Evolutionary conservation across 2,888 invertebrate species (phyloP).

Genomic region (Apamea monoglypha): DNA sequence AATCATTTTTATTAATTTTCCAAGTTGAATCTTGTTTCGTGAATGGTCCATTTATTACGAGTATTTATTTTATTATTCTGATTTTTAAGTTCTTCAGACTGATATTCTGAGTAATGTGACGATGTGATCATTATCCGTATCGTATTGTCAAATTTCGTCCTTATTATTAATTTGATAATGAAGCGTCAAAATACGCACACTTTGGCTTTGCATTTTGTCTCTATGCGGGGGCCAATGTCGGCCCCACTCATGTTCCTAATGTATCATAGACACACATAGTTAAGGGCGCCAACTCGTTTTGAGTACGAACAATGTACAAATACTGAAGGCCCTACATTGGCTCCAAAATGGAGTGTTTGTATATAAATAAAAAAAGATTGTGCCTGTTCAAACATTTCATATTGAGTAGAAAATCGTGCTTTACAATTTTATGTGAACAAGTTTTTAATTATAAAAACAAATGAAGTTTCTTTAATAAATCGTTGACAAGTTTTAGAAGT

Average conservation of each 20-base stretch:
- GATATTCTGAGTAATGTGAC: constrained; percentile 64
- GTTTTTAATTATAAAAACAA: constrained; percentile 47
- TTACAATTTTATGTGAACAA: constrained; percentile 61
- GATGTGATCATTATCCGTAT: constrained; percentile 53
- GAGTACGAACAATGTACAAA: constrained; percentile 63
- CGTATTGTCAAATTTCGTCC: constrained; percentile 64
- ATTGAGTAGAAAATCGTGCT: constrained; percentile 64
- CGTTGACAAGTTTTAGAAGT: constrained; percentile 57
- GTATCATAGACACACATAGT: constrained; percentile 55
- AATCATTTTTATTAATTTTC: constrained; percentile 78
- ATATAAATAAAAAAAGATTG: constrained; percentile 55
- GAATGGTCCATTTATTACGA: constrained; percentile 76
- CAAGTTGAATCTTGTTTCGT: constrained; percentile 73
- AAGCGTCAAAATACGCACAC: constrained; percentile 63
- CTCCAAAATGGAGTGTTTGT: constrained; percentile 58
- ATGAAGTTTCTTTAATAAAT: constrained; percentile 47
- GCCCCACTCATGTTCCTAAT: constrained; percentile 65
- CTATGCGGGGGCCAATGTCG: constrained; percentile 49
- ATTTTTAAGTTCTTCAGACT: constrained; percentile 70
- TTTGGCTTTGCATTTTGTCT: constrained; percentile 60
- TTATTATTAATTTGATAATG: constrained; percentile 51
- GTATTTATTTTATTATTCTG: constrained; percentile 71
- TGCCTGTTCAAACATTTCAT: constrained; percentile 69
- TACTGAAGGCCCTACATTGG: constrained; percentile 55
- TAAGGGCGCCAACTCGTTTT: constrained; percentile 46